Conservation (phyloP, 2,113 vertebrate species). For the Elanoides forficatus region DNA sequence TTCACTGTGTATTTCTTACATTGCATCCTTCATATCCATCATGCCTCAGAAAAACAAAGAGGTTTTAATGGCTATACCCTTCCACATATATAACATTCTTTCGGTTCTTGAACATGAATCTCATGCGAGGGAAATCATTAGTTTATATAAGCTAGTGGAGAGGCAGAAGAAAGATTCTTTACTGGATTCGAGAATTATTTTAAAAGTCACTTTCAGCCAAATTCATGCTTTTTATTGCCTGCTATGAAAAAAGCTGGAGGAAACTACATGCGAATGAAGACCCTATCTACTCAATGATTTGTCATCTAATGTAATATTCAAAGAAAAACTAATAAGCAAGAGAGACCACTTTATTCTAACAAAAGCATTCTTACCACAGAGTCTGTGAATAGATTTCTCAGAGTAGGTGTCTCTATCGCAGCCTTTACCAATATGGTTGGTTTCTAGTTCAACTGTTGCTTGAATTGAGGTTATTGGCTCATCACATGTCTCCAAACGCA, state of each 20-base stretch:
- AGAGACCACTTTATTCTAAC: not conserved
- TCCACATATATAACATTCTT: not conserved
- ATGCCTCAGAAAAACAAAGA: not conserved
- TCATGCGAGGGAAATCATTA: not conserved
- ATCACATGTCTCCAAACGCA: conserved; percentile 92
- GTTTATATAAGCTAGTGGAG: not conserved
- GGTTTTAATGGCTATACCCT: not conserved
- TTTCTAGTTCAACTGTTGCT: conserved; percentile 89
- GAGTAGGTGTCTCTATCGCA: conserved; percentile 98
- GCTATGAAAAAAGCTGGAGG: not conserved
- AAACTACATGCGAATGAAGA: not conserved
- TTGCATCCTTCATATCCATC: not conserved
- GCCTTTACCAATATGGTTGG: conserved; percentile 95
- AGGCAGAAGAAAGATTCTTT: not conserved
- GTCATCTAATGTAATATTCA: not conserved
- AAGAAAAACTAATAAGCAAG: not conserved
- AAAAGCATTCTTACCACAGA: conserved; percentile 83
- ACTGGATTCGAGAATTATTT: not conserved
- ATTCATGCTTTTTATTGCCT: not conserved
- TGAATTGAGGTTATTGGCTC: conserved; percentile 87
- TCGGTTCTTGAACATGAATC: not conserved
- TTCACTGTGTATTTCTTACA: not conserved
- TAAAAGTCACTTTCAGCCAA: not conserved
- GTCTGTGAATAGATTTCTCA: conserved; percentile 92
- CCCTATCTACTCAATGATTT: not conserved